Evolutionary conservation across 2,797 vertebrate genomes (phyloP).

Genomic region (Catostomus latipinnis): DNA sequence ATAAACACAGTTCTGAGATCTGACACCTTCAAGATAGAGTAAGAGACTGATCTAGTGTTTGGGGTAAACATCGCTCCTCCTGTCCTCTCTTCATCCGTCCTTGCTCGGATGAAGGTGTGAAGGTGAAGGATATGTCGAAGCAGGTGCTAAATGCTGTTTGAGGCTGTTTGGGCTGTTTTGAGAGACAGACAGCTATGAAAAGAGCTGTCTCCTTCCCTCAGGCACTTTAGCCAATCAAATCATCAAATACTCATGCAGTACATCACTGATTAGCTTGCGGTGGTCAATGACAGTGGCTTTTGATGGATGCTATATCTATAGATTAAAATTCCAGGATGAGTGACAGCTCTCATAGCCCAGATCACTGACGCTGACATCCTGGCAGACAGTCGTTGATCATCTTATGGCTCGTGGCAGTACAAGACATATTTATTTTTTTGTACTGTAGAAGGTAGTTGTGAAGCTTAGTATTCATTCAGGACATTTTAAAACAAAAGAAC

Average conservation of each 20-base stretch:
- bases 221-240: slow-evolving; percentile 39
- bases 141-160: not conserved
- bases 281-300: slow-evolving; percentile 3
- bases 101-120: slow-evolving; percentile 17
- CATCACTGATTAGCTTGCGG: slow-evolving; percentile 13
- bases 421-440: not conserved
- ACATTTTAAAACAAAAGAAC: not conserved
- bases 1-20: slow-evolving; percentile 33
- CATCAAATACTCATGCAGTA: slow-evolving; percentile 9
- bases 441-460: not conserved
- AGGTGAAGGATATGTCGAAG: not conserved
- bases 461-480: not conserved
- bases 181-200: not conserved
- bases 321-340: not conserved
- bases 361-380: slow-evolving; percentile 8
- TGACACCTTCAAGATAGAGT: slow-evolving; percentile 26
- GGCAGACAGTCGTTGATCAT: slow-evolving; percentile 27
- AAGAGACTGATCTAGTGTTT: not conserved
- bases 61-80: slow-evolving; percentile 18
- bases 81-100: not conserved
- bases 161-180: not conserved
- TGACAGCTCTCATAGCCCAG: slow-evolving; percentile 35
- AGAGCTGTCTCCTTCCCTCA: not conserved
- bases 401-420: not conserved
- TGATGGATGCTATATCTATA: slow-evolving; percentile 15